Conservation (phyloP, 2,888 invertebrate genomes). For the Tolmerus cingulatus region DNA sequence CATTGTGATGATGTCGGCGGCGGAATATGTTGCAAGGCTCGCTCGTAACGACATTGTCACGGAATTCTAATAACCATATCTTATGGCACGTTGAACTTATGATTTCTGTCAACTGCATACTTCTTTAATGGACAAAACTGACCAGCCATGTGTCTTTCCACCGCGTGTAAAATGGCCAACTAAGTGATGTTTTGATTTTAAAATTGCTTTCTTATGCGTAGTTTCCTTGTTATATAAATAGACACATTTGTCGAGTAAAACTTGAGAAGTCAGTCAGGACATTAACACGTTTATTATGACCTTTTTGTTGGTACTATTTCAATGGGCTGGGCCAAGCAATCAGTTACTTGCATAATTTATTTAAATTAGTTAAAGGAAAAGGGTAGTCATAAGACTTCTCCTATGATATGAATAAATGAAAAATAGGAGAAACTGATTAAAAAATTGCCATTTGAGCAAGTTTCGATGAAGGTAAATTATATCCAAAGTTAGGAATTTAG, state of each 20-base stretch:
- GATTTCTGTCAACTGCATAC: neutral
- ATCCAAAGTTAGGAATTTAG: no score
- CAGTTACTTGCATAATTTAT: no score
- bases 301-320: no score
- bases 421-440: no score
- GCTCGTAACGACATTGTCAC: slow-evolving; percentile 19
- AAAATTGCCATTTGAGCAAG: no score
- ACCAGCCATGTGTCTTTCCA: neutral
- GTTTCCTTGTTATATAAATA: neutral
- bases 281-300: neutral
- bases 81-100: slow-evolving; percentile 12
- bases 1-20: neutral
- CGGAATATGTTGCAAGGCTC: neutral
- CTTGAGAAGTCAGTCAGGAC: neutral
- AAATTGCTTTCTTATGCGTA: neutral
- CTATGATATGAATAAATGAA: no score
- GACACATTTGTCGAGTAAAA: neutral
- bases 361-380: no score
- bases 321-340: no score
- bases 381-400: no score
- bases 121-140: neutral
- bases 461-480: no score
- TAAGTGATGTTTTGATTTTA: neutral
- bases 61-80: slow-evolving; percentile 12
- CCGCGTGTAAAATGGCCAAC: neutral